These are phyloP conservation scores for Melanostoma scalare DNA, from an alignment of 2,888 invertebrate genomes.

Conservation along the genomic window DNA sequence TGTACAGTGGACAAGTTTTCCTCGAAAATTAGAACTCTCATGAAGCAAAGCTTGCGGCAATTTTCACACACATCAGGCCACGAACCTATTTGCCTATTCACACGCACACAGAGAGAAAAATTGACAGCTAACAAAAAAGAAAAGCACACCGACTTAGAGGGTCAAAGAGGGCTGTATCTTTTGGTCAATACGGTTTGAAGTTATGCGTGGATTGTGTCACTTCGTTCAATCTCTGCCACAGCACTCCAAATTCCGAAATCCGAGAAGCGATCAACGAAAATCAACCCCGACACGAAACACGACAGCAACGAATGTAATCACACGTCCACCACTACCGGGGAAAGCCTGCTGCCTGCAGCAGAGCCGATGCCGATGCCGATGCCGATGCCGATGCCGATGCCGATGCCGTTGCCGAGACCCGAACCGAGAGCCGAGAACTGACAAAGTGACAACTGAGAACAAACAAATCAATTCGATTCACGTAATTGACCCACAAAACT, in stretches of 20 bases:
- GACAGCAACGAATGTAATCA: background rate
- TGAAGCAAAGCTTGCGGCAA: constrained; percentile 58
- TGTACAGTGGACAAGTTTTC: constrained; percentile 32
- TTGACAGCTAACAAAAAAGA: constrained; percentile 13
- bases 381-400: background rate
- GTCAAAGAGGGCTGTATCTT: constrained; percentile 10
- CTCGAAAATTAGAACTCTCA: constrained; percentile 37
- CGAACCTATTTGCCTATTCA: constrained; percentile 11
- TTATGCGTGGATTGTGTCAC: constrained; percentile 59
- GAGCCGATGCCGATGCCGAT: background rate
- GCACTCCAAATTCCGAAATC: constrained; percentile 5
- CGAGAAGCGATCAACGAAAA: constrained; percentile 23
- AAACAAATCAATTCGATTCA: constrained; percentile 65
- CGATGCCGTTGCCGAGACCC: background rate
- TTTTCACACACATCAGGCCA: constrained; percentile 31
- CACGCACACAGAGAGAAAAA: constrained; percentile 16
- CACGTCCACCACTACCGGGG: background rate
- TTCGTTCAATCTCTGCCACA: constrained; percentile 47
- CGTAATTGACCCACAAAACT: constrained; percentile 70
- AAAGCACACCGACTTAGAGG: constrained; percentile 5
- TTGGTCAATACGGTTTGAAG: constrained; percentile 37
- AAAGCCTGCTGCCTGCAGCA: background rate
- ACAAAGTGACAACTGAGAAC: constrained; percentile 24
- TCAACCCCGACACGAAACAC: constrained; percentile 31
- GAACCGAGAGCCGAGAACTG: constrained; percentile 15